These are phyloP conservation scores for Oscheius sp. DNA, from an alignment of 1,140 invertebrate species.

Conservation along the genomic window DNA sequence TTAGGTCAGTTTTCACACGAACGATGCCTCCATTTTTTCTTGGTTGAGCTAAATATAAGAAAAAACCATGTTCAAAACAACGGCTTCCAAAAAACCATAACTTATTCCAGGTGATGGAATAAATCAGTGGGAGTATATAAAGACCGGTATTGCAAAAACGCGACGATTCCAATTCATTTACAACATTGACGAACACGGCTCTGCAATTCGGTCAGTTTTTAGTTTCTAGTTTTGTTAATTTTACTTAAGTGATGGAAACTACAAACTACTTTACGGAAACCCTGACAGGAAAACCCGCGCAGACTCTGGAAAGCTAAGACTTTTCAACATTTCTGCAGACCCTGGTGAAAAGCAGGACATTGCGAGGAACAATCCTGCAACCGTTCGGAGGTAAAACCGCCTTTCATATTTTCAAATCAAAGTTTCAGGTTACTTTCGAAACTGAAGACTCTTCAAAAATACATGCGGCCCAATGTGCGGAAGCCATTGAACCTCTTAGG, in stretches of 20 bases:
- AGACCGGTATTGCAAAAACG: conserved; percentile 25
- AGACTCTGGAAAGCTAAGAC: conserved; percentile 13
- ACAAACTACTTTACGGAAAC: conserved; percentile 48
- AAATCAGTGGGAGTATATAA: conserved; percentile 55
- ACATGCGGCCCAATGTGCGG: conserved; percentile 27
- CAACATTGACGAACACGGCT: conserved; percentile 49
- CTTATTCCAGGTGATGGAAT: conserved; percentile 53
- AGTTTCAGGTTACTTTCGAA: conserved; percentile 20
- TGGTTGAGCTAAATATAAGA: too few species aligned
- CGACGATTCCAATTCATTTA: conserved; percentile 50
- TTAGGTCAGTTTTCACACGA: too few species aligned
- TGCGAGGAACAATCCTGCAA: conserved; percentile 30
- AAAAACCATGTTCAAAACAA: too few species aligned
- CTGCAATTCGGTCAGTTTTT: conserved; percentile 43
- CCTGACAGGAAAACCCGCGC: conserved; percentile 21
- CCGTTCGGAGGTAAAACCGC: conserved; percentile 27
- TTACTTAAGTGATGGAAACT: conserved; percentile 45
- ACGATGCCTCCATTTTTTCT: too few species aligned
- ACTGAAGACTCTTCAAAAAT: conserved; percentile 21
- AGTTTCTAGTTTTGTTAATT: neutral
- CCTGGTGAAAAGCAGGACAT: conserved; percentile 42
- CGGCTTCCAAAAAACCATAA: too few species aligned
- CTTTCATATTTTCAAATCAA: neutral
- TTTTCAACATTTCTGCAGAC: conserved; percentile 38
- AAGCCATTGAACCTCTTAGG: conserved; percentile 25